Base-by-base conservation (phyloP, 2,797 vertebrate species). In the Xiphophorus birchmanni region DNA sequence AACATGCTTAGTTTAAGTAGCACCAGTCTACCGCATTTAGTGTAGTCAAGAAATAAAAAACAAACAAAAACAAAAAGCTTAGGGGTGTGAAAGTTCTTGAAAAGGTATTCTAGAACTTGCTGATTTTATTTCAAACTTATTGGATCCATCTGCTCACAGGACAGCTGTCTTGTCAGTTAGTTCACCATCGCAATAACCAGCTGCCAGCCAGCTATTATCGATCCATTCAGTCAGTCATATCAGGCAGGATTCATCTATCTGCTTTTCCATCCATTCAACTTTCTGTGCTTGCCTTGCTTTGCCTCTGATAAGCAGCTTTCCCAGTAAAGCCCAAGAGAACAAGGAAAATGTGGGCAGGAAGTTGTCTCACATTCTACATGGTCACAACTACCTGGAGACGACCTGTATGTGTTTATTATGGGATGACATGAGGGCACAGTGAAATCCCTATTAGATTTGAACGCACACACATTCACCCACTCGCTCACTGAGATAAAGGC, bases 211-310 rank as follows among this genome's bases (percentile, higher is more conserved):
- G 82, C 74, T 32, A 40, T 77, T 88, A 93, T 92, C 73, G 90
- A 93, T 91, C 87, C 88, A 86, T 76, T 86, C 87, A 82, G 87
- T 87, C 90, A 90, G 88, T 93, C 92, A 91, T 91, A 92, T 94
- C 91, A 89, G 91, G 91, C 90, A 85, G 91, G 87, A 93, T 90
- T 92, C 90, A 91, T 94, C 91, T 92, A 91, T 92, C 92, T 91
- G 87, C 84, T 83, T 84, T 88, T 89, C 88, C 85, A 88, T 92
- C 91, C 91, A 80, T 88, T 90, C 86, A 88, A 85, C 91, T 91
- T 84, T 92, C 87, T 91, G 87, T 87, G 81, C 63, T 83, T 89
- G 83, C 89, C 91, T 93, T 92, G 89, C 91, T 92, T 92, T 88
- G 76, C 87, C 79, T 79, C 85, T 42, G 91, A 92, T 93, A 93